Evolutionary conservation across 2,888 invertebrate genomes (phyloP).

Genomic region (Cephonodes hylas): DNA sequence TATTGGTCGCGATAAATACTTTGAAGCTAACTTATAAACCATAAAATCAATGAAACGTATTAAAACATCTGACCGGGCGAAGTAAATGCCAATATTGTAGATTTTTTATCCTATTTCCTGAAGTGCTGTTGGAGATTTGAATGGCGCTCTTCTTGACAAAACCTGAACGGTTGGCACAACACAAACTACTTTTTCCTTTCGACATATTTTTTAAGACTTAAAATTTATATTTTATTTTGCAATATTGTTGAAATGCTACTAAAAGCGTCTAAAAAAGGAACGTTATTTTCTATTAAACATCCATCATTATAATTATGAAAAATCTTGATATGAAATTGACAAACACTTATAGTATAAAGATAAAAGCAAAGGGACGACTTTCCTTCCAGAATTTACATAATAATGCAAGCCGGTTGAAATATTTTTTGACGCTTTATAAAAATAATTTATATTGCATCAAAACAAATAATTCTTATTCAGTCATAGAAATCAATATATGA

Average conservation of each 20-base stretch:
- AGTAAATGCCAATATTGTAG: background rate
- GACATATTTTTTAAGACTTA: background rate
- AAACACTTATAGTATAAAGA: too few species aligned
- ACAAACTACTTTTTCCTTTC: background rate
- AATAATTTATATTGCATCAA: background rate
- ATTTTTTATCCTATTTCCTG: background rate
- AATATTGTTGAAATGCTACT: background rate
- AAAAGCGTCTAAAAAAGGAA: too few species aligned
- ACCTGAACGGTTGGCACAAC: background rate
- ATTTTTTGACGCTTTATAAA: too few species aligned
- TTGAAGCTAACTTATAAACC: background rate
- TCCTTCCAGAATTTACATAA: too few species aligned
- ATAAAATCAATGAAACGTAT: background rate
- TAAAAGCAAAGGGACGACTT: too few species aligned
- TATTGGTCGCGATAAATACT: background rate
- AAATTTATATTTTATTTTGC: background rate
- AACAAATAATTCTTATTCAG: background rate
- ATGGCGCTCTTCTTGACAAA: background rate
- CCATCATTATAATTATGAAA: too few species aligned
- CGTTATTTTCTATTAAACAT: too few species aligned
- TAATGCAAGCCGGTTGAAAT: too few species aligned
- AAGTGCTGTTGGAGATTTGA: background rate
- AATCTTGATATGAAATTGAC: too few species aligned
- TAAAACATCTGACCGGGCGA: background rate
- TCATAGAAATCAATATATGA: background rate